Conservation (phyloP, 2,888 invertebrate species). For the Leucophora obtusa region DNA sequence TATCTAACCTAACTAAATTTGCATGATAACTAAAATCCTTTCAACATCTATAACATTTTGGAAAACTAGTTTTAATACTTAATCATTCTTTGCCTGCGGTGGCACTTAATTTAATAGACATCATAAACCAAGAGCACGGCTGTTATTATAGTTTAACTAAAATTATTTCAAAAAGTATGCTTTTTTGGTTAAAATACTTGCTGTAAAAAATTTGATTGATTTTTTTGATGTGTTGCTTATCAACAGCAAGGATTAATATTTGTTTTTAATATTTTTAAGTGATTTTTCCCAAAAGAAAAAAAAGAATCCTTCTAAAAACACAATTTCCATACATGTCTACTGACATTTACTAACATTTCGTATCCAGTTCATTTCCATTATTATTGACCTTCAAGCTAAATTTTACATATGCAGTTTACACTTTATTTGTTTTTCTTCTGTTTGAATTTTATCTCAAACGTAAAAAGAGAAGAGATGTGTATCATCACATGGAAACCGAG, state of each 20-base stretch:
- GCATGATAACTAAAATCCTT: neutral
- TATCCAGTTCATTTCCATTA: constrained; percentile 53
- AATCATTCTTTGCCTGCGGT: constrained; percentile 72
- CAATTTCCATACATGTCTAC: neutral
- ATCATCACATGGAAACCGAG: neutral
- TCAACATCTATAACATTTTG: neutral
- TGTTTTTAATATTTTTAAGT: constrained; percentile 64
- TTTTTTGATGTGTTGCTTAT: neutral
- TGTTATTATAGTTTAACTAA: constrained; percentile 46
- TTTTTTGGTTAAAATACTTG: constrained; percentile 46
- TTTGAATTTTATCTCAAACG: constrained; percentile 14
- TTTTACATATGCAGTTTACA: constrained; percentile 61
- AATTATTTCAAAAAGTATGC: constrained; percentile 41
- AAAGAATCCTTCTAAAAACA: neutral
- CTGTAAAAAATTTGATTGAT: constrained; percentile 7
- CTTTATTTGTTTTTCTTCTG: constrained; percentile 55
- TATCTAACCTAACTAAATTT: neutral
- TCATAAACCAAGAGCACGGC: constrained; percentile 67
- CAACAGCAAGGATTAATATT: constrained; percentile 67
- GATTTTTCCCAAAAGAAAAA: constrained; percentile 42
- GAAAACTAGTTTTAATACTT: constrained; percentile 35
- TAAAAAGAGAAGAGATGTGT: neutral
- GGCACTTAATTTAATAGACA: constrained; percentile 79
- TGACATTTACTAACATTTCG: neutral
- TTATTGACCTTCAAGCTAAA: constrained; percentile 62